Base-by-base conservation (phyloP, 2,888 invertebrate species). In the Diploptera punctata region DNA sequence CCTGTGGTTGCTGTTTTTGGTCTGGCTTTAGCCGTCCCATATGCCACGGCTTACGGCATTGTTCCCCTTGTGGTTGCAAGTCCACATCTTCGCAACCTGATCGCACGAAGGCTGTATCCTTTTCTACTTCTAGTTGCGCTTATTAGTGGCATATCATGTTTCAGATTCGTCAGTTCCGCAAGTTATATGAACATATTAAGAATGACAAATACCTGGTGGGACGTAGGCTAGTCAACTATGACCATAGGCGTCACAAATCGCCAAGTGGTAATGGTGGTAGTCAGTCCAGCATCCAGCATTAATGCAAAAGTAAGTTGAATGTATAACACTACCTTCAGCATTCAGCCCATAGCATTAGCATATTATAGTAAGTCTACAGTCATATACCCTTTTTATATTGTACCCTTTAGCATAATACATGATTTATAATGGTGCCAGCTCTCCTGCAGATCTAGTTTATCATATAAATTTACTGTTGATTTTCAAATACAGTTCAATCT, bases 141-240 rank as follows among this genome's bases (percentile, higher is more conserved):
- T 70, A 84, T 92, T 67, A 84, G 89, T 68, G 88, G 89, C 67
- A 87, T 76, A 86, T 94, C 70, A 75, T 75, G 47, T 78, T 80
- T 73, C 95, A 99, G 88, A 91, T 97, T 72, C 90, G 93, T 71
- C 98, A 99, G 82, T 96, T 99, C 85, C 91, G 91, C 79, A 94
- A 95, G 80, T 86, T 99, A 19, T 98, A 98, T 83, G 96, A 98
- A 82, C 98, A 98, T 84, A 99, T 99, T 80, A 98, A 98, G 85
- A 99, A 99, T 84, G 99, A 99, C 85, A 99, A 98, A 85, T 98
- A 99, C 85, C 88, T 99, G 65, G 98, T 99, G 16, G 99, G 99
- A 0, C 94, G 97, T 79, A 88, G 98, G 77, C 88, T 99, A 77
- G 98, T 99, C 31, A 99, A 99, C 86, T 99, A 99, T 85, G 97